A percentile compares a stretch with the other conserved stretches of the same genome.
Evolutionary conservation across 2,888 invertebrate genomes (phyloP).

Genomic region (Acronicta aceris): DNA sequence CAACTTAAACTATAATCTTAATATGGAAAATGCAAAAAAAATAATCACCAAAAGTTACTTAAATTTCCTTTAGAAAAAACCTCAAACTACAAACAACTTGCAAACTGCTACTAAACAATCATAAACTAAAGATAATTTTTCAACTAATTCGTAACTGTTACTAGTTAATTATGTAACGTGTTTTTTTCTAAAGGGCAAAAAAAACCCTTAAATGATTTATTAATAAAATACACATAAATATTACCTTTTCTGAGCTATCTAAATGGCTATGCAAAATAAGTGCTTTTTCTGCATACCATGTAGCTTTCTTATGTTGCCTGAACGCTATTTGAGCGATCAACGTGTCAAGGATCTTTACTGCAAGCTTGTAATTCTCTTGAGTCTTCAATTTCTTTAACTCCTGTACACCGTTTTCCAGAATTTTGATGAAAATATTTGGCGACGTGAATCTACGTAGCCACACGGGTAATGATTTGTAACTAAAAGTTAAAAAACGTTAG

Average conservation of each 20-base stretch:
- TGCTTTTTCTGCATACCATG: conserved; percentile 90
- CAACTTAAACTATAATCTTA: too few species aligned
- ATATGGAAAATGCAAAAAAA: too few species aligned
- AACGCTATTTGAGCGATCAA: conserved; percentile 86
- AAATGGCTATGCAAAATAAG: conserved; percentile 88
- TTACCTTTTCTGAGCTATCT: conserved; percentile 69
- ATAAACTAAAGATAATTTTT: too few species aligned
- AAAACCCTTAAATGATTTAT: too few species aligned
- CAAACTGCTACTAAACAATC: too few species aligned
- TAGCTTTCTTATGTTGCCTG: conserved; percentile 80
- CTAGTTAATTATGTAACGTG: too few species aligned
- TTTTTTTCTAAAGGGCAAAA: too few species aligned
- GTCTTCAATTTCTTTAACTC: conserved; percentile 75
- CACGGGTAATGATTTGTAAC: conserved; percentile 76
- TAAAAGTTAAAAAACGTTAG: conserved; percentile 56
- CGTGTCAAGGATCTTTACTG: conserved; percentile 84
- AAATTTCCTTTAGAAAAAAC: too few species aligned
- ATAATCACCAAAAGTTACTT: too few species aligned
- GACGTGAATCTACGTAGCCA: conserved; percentile 90
- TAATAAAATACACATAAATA: neutral
- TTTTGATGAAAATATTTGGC: conserved; percentile 78
- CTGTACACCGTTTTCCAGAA: conserved; percentile 75
- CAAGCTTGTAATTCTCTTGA: conserved; percentile 67
- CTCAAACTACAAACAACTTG: too few species aligned
- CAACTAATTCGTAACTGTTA: too few species aligned